Conservation (phyloP, 2,113 vertebrate species). For the Hydropotes inermis region DNA sequence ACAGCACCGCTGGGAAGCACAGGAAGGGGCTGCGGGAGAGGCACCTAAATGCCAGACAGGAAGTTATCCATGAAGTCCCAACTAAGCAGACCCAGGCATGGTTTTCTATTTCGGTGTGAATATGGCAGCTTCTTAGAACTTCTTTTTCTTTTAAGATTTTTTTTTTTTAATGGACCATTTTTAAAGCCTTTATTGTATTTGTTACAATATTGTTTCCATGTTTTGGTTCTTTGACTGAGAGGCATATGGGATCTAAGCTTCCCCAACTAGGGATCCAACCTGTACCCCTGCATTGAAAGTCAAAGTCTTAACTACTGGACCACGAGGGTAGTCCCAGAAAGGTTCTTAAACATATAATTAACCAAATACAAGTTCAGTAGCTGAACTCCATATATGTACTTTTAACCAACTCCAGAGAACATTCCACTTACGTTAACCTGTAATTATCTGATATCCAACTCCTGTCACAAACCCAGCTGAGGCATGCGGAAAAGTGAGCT, state of each 20-base stretch:
- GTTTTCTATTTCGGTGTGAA: not conserved
- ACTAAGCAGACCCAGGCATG: not conserved
- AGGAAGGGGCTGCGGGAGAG: not conserved
- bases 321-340: not conserved
- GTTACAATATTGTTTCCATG: not conserved
- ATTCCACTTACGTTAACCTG: not conserved
- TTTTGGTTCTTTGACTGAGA: not conserved
- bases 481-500: not conserved
- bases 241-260: not conserved
- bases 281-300: not conserved
- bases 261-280: not conserved
- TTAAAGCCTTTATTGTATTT: not conserved
- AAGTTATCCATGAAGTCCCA: not conserved
- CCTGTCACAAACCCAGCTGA: not conserved
- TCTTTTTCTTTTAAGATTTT: not conserved
- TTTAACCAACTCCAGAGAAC: constrained; percentile 34
- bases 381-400: not conserved
- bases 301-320: not conserved
- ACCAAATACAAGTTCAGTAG: not conserved
- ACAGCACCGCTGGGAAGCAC: not conserved
- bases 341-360: not conserved
- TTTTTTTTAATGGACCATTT: not conserved
- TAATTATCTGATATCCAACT: not conserved
- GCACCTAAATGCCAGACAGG: not conserved
- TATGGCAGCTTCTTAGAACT: not conserved